Conservation (phyloP, 2,113 vertebrate species). For the Dolichotis patagonum region DNA sequence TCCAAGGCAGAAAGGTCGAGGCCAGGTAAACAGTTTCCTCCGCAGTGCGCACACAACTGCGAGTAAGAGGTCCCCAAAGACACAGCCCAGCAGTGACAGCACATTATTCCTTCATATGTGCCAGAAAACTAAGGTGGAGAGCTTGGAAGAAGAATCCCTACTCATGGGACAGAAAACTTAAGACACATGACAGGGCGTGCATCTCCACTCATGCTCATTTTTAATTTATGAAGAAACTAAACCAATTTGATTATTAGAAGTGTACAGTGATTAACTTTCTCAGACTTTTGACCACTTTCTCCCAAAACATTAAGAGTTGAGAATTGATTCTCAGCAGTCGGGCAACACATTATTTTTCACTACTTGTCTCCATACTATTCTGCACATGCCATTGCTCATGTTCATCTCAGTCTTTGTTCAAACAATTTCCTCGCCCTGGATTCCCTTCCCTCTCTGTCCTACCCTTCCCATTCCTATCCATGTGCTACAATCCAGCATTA, state of each 20-base stretch:
- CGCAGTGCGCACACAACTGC: not conserved
- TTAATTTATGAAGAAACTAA: constrained; percentile 36
- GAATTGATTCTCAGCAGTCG: not conserved
- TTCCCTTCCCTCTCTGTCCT: not conserved
- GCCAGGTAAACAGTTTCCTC: not conserved
- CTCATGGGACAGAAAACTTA: constrained; percentile 15
- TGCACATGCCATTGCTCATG: not conserved
- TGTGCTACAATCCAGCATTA: not conserved
- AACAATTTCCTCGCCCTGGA: not conserved
- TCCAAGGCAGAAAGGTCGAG: not conserved
- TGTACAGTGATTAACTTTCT: not conserved
- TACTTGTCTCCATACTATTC: not conserved
- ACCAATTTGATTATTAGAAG: constrained; percentile 1
- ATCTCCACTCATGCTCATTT: not conserved
- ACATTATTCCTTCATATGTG: not conserved
- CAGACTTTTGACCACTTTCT: constrained; percentile 7
- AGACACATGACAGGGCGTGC: not conserved
- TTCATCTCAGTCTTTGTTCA: not conserved
- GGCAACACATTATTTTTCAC: not conserved
- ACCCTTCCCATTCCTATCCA: not conserved
- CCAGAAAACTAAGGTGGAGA: not conserved
- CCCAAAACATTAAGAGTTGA: not conserved
- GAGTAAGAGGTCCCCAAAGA: not conserved
- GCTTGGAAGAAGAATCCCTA: not conserved
- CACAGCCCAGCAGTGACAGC: not conserved